phyloP scores from a whole-genome alignment of 2,113 vertebrate genomes.

The Ailurus styani region DNA sequence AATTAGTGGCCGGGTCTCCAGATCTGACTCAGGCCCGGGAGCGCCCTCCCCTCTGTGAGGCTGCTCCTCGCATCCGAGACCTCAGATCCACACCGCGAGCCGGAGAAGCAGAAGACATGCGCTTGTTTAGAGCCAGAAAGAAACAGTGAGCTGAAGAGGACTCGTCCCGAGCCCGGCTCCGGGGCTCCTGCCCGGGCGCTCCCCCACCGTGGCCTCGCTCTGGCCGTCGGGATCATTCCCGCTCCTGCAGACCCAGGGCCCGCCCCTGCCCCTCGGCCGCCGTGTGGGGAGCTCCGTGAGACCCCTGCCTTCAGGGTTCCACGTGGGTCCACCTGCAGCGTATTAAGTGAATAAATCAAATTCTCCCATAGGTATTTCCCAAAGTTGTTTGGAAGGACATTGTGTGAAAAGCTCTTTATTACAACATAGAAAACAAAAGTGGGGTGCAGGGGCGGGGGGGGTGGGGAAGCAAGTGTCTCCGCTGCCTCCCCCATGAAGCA shows the following conservation, averaged over 20 bases:
- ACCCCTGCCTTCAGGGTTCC: accelerated
- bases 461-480: no score
- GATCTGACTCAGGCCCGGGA: neutral
- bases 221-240: accelerated
- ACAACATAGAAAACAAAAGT: neutral
- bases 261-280: neutral
- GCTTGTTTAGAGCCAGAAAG: neutral
- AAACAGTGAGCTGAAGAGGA: neutral
- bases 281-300: neutral
- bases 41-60: neutral
- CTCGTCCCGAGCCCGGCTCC: neutral
- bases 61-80: neutral
- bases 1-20: neutral
- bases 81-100: neutral
- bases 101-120: neutral
- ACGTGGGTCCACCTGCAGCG: neutral
- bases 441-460: neutral
- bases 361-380: neutral
- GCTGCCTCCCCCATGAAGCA: accelerated
- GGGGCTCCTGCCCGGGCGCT: accelerated
- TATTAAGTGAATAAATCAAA: neutral
- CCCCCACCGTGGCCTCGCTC: neutral
- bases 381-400: neutral
- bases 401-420: neutral
- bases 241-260: accelerated